Evolutionary conservation across 1,140 invertebrate species (phyloP), one percentile per base, ranked within the genome.

Genomic region (Pseudomyrmex sp.): DNA sequence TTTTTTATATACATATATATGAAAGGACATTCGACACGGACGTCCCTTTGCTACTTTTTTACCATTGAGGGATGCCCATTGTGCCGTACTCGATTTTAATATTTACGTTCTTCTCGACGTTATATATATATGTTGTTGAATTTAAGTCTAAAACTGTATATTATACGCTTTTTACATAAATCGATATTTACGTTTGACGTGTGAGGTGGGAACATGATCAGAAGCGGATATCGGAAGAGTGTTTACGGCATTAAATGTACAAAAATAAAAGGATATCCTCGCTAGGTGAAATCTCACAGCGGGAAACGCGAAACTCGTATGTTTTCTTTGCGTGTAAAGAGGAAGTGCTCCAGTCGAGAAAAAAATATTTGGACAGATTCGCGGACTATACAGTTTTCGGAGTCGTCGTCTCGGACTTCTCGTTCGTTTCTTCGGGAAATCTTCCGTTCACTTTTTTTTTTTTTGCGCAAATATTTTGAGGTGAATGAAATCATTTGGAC

Each of bases 401-500:
- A 59, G 44, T 7, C n/a, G n/a, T 9, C 10, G n/a, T 9, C 13
- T 20, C 56, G 8, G 20, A 52, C 26, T 58, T 76, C 26, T 70
- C 35, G 18, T 65, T 26, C 23, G 35, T 65, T 26, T 69, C 80
- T 75, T 35, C 35, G 35, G 35, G 7, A 5, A 35, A 35, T 35
- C 35, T 35, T 35, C 35, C 35, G 5, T 35, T 35, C 35, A 35
- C 35, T 35, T 35, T 35, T 35, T 35, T 35, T n/a, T n/a, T 35
- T 35, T 35, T 35, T 35, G 35, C 66, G 15, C 26, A 58, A 48
- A 80, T 80, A 61, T 72, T 72, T 80, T 80, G 72, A 69, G 68
- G 82, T 65, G 72, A 89, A 89, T 83, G 85, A 89, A 79, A 87
- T 89, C 87, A 79, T 89, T 84, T 63, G 13, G 12, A 65, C 20